Conservation (phyloP, 2,888 invertebrate genomes). For the Papilio protenor region DNA sequence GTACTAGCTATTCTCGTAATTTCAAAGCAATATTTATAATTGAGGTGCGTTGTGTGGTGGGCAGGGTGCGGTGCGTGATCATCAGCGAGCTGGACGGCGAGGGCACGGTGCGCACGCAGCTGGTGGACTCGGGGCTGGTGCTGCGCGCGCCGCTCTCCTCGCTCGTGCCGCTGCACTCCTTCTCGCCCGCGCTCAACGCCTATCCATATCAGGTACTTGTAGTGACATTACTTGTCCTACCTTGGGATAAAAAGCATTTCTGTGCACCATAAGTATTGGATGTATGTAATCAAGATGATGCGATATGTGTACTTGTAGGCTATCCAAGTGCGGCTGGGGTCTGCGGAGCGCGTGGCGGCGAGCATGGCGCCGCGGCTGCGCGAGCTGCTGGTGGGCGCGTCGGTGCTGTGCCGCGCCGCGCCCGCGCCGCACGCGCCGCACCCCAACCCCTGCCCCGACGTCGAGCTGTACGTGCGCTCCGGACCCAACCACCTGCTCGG, state of each 20-base stretch:
- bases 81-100: slow-evolving; percentile 78
- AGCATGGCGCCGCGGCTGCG: slow-evolving; percentile 84
- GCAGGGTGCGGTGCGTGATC: too few relatives aligned
- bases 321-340: slow-evolving; percentile 82
- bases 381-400: slow-evolving; percentile 82
- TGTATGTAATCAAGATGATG: neutral
- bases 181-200: slow-evolving; percentile 83
- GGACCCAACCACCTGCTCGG: slow-evolving; percentile 86
- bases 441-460: slow-evolving; percentile 73
- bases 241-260: neutral
- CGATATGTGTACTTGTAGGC: slow-evolving; percentile 65
- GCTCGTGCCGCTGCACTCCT: slow-evolving; percentile 72
- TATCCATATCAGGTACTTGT: slow-evolving; percentile 83
- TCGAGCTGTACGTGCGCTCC: slow-evolving; percentile 89
- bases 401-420: slow-evolving; percentile 73
- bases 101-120: slow-evolving; percentile 77
- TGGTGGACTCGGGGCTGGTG: slow-evolving; percentile 77
- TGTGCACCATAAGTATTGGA: neutral
- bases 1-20: too few relatives aligned
- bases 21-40: neutral
- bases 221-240: neutral
- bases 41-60: too few relatives aligned
- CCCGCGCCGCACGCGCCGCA: slow-evolving; percentile 59
- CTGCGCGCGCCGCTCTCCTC: slow-evolving; percentile 78
- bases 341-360: slow-evolving; percentile 80